A percentile compares a stretch with the other conserved stretches of the same genome.
phyloP scores from a whole-genome alignment of 2,888 invertebrate genomes.

The Drosophila histrio region DNA sequence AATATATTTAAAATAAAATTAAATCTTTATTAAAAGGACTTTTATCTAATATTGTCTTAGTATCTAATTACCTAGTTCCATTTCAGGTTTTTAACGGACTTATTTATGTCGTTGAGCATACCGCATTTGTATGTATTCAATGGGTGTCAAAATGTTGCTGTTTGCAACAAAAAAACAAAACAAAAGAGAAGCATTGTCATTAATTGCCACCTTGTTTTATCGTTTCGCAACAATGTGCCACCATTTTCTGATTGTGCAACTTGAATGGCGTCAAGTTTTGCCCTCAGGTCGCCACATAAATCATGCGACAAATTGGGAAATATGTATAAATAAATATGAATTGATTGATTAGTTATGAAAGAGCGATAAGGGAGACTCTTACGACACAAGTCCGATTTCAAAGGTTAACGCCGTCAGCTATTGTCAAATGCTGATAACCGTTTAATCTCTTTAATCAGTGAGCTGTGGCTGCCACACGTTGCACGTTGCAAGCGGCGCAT shows the following conservation, averaged over 20 bases:
- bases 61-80: not conserved
- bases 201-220: slow-evolving; percentile 16
- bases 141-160: not conserved
- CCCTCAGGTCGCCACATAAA: slow-evolving; percentile 31
- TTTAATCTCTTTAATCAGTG: slow-evolving; percentile 40
- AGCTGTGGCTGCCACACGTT: slow-evolving; percentile 14
- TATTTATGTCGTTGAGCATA: not conserved
- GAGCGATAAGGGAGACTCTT: not conserved
- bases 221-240: slow-evolving; percentile 10
- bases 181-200: not conserved
- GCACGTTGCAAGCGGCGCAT: slow-evolving; percentile 24
- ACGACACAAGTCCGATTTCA: not conserved
- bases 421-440: slow-evolving; percentile 30
- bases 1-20: too few relatives aligned
- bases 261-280: not conserved
- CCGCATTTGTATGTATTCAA: not conserved
- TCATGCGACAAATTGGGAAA: slow-evolving; percentile 15
- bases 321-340: slow-evolving; percentile 7
- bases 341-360: slow-evolving; percentile 43
- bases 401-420: not conserved
- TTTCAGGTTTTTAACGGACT: not conserved
- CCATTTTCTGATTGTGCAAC: slow-evolving; percentile 13
- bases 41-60: too few relatives aligned
- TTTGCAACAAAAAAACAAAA: not conserved
- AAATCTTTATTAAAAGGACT: too few relatives aligned